Conservation (phyloP, 2,888 invertebrate species). For the Xanthorhoe designata region DNA sequence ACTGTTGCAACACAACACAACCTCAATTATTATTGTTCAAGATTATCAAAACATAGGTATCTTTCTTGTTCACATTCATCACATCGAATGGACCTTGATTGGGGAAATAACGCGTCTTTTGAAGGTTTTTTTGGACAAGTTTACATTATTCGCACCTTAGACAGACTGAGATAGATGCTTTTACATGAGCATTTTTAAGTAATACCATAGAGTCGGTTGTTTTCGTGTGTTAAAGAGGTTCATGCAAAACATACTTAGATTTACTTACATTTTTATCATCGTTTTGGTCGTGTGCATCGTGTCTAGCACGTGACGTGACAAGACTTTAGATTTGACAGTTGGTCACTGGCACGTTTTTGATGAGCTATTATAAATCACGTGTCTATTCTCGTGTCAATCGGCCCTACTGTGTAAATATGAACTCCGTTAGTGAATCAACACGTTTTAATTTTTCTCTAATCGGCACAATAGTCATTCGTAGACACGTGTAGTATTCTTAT, state of each 20-base stretch:
- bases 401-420: conserved; percentile 26
- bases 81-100: conserved; percentile 63
- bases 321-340: neutral
- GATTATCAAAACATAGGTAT: conserved; percentile 26
- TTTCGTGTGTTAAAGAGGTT: neutral
- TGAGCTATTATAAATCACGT: conserved; percentile 1
- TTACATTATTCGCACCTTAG: neutral
- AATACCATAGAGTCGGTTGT: too few species aligned
- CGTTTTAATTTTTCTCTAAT: conserved; percentile 41
- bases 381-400: neutral
- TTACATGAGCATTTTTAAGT: neutral
- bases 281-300: neutral
- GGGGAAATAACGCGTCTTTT: conserved; percentile 71
- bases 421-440: conserved; percentile 42
- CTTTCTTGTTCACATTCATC: conserved; percentile 56
- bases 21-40: conserved; percentile 30
- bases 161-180: neutral
- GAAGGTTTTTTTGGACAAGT: conserved; percentile 48
- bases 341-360: conserved; percentile 48
- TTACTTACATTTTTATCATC: too few species aligned
- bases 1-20: conserved; percentile 21
- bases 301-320: neutral
- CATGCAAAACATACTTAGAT: too few species aligned
- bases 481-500: conserved; percentile 6
- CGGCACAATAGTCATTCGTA: conserved; percentile 20